Evolutionary conservation across 92 coral and sea anemone species (phyloP).

Genomic region (Bergia sp.): DNA sequence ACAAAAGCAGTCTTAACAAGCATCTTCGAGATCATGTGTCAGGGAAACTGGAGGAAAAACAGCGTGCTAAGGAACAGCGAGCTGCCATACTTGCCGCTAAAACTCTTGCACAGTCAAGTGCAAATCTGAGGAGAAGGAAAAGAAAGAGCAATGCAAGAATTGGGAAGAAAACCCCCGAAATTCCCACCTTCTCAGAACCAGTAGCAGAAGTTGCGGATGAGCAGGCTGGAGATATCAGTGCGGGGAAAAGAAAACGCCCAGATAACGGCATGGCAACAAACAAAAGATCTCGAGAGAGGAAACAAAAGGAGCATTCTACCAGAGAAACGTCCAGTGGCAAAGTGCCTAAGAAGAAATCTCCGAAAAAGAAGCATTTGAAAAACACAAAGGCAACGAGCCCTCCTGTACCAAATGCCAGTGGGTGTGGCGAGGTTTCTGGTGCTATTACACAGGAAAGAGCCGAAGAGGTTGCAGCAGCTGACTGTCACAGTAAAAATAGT

Average conservation of each 20-base stretch:
- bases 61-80: slow-evolving; percentile 36
- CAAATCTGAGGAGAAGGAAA: neutral
- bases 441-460: neutral
- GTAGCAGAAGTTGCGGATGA: neutral
- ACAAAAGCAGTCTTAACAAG: slow-evolving; percentile 36
- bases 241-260: neutral
- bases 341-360: neutral
- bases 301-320: neutral
- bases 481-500: neutral
- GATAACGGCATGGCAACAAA: neutral
- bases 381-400: neutral
- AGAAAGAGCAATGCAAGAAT: neutral
- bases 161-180: neutral
- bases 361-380: slow-evolving; percentile 2
- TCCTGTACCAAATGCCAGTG: neutral
- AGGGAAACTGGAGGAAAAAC: slow-evolving; percentile 38
- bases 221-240: neutral
- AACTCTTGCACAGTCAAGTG: slow-evolving; percentile 40
- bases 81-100: slow-evolving; percentile 35
- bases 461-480: neutral
- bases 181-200: neutral
- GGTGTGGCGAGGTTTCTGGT: neutral
- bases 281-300: neutral
- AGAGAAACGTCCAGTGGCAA: neutral
- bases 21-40: slow-evolving; percentile 41